These are phyloP conservation scores for Amphiura filiformis DNA, from an alignment of 35 echinoderm and acorn worm species.

Conservation along the genomic window DNA sequence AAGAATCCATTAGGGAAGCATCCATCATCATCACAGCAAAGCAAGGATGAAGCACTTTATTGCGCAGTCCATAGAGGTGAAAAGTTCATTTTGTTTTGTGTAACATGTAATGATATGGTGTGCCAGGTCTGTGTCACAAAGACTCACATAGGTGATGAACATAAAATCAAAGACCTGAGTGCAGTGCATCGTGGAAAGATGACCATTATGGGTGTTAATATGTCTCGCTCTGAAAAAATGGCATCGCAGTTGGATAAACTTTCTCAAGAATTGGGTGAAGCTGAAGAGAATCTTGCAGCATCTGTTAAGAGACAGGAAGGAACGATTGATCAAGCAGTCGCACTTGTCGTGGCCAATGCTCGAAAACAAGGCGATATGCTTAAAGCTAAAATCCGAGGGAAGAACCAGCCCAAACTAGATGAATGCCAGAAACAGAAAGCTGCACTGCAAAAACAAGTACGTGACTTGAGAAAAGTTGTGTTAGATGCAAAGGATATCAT, in stretches of 20 bases:
- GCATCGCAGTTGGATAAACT: background rate
- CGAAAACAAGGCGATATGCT: background rate
- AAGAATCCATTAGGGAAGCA: background rate
- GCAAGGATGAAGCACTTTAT: background rate
- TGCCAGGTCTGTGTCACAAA: background rate
- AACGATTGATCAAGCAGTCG: background rate
- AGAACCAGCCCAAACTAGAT: background rate
- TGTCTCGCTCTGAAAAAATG: background rate
- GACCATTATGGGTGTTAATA: background rate
- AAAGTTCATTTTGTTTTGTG: background rate
- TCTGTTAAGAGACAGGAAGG: background rate
- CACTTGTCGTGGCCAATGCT: background rate
- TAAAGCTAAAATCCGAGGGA: background rate
- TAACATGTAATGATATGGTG: background rate
- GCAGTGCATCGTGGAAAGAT: background rate
- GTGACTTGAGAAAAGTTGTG: background rate
- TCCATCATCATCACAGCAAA: background rate
- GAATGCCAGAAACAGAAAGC: background rate
- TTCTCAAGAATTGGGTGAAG: background rate
- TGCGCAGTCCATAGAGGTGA: background rate
- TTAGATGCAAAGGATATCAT: background rate
- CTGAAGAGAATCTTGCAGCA: background rate
- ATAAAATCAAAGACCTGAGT: background rate
- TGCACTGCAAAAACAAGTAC: background rate
- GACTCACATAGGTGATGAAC: background rate